phyloP scores from a whole-genome alignment of 1,140 invertebrate species.

The Amphibalanus amphitrite region DNA sequence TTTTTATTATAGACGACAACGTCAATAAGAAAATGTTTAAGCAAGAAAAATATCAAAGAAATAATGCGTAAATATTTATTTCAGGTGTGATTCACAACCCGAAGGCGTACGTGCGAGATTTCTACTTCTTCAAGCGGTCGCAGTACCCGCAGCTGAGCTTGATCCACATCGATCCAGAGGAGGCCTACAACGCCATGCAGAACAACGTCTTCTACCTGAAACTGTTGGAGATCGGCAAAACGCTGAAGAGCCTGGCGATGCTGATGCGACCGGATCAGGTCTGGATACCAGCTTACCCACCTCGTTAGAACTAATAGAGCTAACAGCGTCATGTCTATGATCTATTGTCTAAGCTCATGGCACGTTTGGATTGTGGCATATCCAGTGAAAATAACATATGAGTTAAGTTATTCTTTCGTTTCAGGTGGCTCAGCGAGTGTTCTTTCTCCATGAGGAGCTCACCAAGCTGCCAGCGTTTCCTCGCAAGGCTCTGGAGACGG shows the following conservation, averaged over 20 bases:
- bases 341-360: too few relatives aligned
- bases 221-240: conserved; percentile 6
- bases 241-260: too few relatives aligned
- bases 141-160: conserved; percentile 93
- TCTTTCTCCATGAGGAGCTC: conserved; percentile 97
- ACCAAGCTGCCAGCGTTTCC: conserved; percentile 98
- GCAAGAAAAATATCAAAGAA: too few relatives aligned
- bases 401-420: conserved; percentile 18
- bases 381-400: too few relatives aligned
- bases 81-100: too few relatives aligned
- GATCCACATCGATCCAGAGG: conserved; percentile 80
- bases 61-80: not conserved
- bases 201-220: conserved; percentile 82
- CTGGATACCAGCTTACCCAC: too few relatives aligned
- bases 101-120: too few relatives aligned
- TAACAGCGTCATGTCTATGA: too few relatives aligned
- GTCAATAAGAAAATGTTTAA: too few relatives aligned
- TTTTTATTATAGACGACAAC: too few relatives aligned
- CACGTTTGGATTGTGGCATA: too few relatives aligned
- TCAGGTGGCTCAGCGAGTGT: conserved; percentile 77
- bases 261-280: too few relatives aligned
- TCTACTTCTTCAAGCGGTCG: conserved; percentile 94
- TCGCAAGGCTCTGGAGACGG: conserved; percentile 88
- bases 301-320: conserved; percentile 9
- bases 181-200: conserved; percentile 80